Conservation (phyloP, 2,797 vertebrate species). For the Melanotaenia pygmaea region DNA sequence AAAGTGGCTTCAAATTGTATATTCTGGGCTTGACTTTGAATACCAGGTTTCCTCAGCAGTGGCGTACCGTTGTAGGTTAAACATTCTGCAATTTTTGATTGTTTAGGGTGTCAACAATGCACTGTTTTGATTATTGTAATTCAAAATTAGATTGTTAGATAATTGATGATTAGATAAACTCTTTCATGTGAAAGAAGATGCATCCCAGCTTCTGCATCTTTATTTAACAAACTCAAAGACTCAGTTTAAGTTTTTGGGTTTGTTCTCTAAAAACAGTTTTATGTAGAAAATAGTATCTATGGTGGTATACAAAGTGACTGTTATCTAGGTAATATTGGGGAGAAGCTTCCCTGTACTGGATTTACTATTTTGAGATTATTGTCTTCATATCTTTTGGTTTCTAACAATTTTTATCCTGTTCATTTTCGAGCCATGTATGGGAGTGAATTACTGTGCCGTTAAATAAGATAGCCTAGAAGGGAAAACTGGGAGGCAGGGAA, state of each 20-base stretch:
- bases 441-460: constrained; percentile 32
- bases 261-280: neutral
- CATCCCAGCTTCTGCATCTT: neutral
- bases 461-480: constrained; percentile 22
- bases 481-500: constrained; percentile 26
- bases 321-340: neutral
- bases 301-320: neutral
- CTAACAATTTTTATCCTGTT: constrained; percentile 20
- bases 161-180: neutral
- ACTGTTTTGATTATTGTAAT: neutral
- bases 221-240: neutral
- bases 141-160: neutral
- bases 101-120: neutral
- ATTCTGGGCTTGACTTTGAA: neutral
- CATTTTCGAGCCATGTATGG: constrained; percentile 58
- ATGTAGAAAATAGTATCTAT: neutral
- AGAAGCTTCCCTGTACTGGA: neutral
- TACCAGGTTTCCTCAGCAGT: neutral
- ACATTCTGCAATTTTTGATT: neutral
- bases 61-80: neutral
- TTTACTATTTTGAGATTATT: constrained; percentile 5
- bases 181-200: neutral
- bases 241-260: neutral
- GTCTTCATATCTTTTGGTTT: constrained; percentile 7
- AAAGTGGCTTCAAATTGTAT: constrained; percentile 15